These are phyloP conservation scores for Cheilosia urbana DNA, from an alignment of 2,888 invertebrate genomes.

Conservation along the genomic window DNA sequence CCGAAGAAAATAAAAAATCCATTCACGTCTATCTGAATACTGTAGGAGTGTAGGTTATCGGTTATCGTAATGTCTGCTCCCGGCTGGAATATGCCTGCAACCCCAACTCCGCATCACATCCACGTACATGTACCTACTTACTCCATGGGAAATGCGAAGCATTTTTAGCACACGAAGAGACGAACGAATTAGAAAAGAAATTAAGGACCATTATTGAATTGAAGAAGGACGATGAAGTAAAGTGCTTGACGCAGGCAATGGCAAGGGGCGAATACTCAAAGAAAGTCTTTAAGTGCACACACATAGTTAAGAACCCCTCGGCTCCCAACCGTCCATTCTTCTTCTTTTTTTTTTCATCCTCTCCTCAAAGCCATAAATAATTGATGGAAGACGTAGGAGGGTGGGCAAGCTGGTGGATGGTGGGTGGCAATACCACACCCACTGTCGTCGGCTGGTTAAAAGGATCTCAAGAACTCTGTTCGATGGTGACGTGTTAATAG, in stretches of 20 bases:
- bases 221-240: slow-evolving; percentile 70
- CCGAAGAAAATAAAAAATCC: neutral
- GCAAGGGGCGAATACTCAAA: slow-evolving; percentile 49
- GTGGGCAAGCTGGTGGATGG: neutral
- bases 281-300: slow-evolving; percentile 62
- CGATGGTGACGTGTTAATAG: slow-evolving; percentile 74
- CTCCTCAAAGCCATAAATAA: slow-evolving; percentile 70
- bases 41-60: too few species aligned
- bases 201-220: slow-evolving; percentile 74
- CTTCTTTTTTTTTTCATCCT: neutral
- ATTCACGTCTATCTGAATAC: neutral
- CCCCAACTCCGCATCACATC: neutral
- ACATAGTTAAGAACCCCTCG: slow-evolving; percentile 51
- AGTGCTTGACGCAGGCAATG: slow-evolving; percentile 66
- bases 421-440: slow-evolving; percentile 2
- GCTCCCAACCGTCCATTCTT: neutral
- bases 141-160: slow-evolving; percentile 25
- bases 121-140: neutral
- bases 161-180: slow-evolving; percentile 26
- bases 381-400: slow-evolving; percentile 66
- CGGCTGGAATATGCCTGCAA: neutral
- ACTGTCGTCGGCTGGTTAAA: slow-evolving; percentile 61
- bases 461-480: slow-evolving; percentile 73
- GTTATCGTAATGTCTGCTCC: neutral
- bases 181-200: slow-evolving; percentile 70